These are phyloP conservation scores for Oreochromis niloticus DNA, from an alignment of 2,113 vertebrate species.

Conservation along the genomic window DNA sequence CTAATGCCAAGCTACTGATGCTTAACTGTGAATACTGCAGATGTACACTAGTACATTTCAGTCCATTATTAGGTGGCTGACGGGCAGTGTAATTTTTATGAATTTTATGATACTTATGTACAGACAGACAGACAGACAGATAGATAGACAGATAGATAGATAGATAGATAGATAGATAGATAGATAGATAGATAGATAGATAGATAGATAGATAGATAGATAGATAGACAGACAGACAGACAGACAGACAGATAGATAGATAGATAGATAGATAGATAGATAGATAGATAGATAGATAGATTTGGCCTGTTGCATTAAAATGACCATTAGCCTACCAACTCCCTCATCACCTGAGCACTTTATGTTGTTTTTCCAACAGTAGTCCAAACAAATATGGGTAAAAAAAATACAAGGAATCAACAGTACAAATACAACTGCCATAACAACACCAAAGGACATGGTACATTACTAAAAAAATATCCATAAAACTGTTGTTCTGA, in stretches of 20 bases:
- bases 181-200: too few species aligned
- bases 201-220: fast-evolving
- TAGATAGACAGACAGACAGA: too few species aligned
- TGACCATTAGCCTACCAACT: background rate
- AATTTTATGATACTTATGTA: too few species aligned
- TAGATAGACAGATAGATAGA: fast-evolving
- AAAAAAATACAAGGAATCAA: background rate
- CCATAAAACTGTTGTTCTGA: background rate
- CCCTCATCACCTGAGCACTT: background rate
- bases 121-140: too few species aligned
- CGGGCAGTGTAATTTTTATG: background rate
- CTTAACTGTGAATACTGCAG: background rate
- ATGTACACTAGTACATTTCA: background rate
- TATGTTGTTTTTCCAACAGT: background rate
- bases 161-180: too few species aligned
- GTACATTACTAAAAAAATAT: background rate
- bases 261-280: too few species aligned
- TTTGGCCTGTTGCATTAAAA: background rate
- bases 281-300: background rate
- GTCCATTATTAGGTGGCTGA: background rate
- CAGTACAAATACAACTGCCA: background rate
- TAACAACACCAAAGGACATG: background rate
- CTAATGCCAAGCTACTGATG: background rate
- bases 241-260: too few species aligned
- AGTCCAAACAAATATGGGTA: background rate